Evolutionary conservation across 1,140 invertebrate genomes (phyloP), one percentile per base, ranked within the genome.

Genomic region (Drosophila nannoptera): DNA sequence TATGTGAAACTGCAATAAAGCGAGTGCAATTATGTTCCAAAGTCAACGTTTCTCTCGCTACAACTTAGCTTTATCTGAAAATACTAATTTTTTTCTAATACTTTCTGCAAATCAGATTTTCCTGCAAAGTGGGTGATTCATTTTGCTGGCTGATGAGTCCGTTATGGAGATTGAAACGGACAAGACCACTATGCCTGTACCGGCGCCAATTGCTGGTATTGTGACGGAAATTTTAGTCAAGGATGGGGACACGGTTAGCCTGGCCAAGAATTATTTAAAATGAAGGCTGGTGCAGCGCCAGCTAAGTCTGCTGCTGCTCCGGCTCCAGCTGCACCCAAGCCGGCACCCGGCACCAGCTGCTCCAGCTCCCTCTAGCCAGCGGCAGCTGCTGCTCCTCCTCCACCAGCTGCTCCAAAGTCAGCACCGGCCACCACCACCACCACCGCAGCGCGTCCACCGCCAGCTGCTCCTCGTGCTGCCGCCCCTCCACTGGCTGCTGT

Each of bases 111-210:
- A 36, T 62, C 64, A 92, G 93, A 90, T 92, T 93, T 90, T 91
- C 93, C 55, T 94, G 93, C 72, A 94, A 95, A 89, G 94, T 96
- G 53, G 98, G 98, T 0, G 98, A 99, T 88, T 92, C 93, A 60
- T n/a, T 97, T 99, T 0, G 92, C 92, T 40, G n/a, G 96, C 94
- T 77, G 99, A 99, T 92, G 98, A 99, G 86, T 94, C 98, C 0
- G 94, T 99, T 12, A 95, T 95, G 87, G 98, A 99, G 92, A 98
- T 99, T 75, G 98, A 99, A 93, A 99, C 99, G 33, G 99, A 99
- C 90, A 99, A 99, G 93, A 98, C 97, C 5, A 95, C 97, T 7
- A 94, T 99, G 67, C 95, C 96, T 36, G 96, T 99, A n/a, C 96
- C 96, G 82, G 92, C 97, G 3, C 97, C 98, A 2, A 93, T 92